Evolutionary conservation across 2,113 vertebrate species (phyloP).

Genomic region (Oncorhynchus gorbuscha): DNA sequence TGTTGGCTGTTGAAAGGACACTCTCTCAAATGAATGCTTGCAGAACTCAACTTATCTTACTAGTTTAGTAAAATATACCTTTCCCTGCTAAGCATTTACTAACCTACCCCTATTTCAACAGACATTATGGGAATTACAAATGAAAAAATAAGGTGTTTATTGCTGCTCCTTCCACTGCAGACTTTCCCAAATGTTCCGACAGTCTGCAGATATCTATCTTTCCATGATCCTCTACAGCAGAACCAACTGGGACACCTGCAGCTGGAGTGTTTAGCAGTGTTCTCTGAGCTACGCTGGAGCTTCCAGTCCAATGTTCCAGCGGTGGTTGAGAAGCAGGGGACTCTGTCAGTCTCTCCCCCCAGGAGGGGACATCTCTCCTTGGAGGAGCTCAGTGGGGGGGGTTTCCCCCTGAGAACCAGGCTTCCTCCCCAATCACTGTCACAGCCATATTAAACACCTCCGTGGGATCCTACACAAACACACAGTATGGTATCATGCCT

Average conservation of each 20-base stretch:
- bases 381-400: constrained; percentile 38
- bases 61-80: too few species aligned
- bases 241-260: background rate
- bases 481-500: constrained; percentile 54
- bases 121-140: too few species aligned
- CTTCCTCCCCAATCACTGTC: constrained; percentile 52
- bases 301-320: constrained; percentile 3
- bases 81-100: too few species aligned
- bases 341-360: constrained; percentile 47
- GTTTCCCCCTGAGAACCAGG: constrained; percentile 29
- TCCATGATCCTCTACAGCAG: background rate
- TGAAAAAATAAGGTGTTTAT: background rate
- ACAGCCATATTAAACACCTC: constrained; percentile 63
- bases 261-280: background rate
- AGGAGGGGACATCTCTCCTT: constrained; percentile 42
- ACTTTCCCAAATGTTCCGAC: too few species aligned
- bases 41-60: too few species aligned
- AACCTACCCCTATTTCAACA: too few species aligned
- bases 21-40: background rate
- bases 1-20: background rate
- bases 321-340: constrained; percentile 16
- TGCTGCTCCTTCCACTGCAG: background rate
- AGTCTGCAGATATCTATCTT: too few species aligned
- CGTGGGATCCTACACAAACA: constrained; percentile 67
- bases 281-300: constrained; percentile 2